Base-by-base conservation (phyloP, 2,888 invertebrate genomes). In the Biston stratarius region DNA sequence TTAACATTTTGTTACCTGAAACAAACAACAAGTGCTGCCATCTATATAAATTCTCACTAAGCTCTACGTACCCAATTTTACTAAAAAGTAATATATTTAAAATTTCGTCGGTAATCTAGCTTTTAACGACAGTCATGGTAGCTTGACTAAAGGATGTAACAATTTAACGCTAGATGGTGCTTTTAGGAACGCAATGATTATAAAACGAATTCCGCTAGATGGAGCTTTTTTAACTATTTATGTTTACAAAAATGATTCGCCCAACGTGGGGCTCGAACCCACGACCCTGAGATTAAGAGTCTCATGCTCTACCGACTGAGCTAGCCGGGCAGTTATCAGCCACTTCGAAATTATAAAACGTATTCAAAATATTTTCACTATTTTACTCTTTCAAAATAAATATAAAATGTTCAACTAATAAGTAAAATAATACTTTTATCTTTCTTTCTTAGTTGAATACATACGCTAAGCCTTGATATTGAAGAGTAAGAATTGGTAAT, bases 251-350 rank as follows among this genome's bases (percentile, higher is more conserved):
- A 85, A 77, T 61, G 64, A 62, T 71, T 64, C 94, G 94, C 94
- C 94, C 94, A 94, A 94, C 94, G 94, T 94, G 94, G 94, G 94
- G 94, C 94, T 94, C 94, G 94, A 94, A 94, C 94, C 94, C 94
- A 94, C 94, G 94, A 94, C 94, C 94, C 94, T 94, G 94, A 94
- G 94, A 94, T 94, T 94, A 94, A 94, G 94, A 94, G 94, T 94
- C 94, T 94, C 94, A 94, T 91, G 91, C 91, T 91, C 91, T 91
- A 91, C 91, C 91, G 91, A 91, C 91, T 91, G 91, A 91, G 91
- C 91, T 91, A 91, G 91, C 91, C 91, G 91, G 91, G 91, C 91
- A 78, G 69, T 12, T 80, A 11, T 1, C 42, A 34, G 38, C 11
- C 8, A 0, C 0, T 0, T 15, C 0, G 6, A 47, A 47, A 67